phyloP scores from a whole-genome alignment of 2,888 invertebrate species.

The Anoncus sp. region DNA sequence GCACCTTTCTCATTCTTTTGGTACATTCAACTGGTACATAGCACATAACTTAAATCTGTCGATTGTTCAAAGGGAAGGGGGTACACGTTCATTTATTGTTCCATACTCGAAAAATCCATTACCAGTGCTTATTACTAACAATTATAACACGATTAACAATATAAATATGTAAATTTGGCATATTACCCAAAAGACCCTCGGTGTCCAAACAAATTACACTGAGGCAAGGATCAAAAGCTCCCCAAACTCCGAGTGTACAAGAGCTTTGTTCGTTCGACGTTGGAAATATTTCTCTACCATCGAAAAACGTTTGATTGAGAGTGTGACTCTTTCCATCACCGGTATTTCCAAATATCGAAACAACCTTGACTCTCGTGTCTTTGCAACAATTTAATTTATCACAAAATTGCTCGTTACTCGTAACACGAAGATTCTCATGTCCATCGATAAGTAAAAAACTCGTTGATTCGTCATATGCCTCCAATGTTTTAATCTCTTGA shows the following conservation, averaged over 20 bases:
- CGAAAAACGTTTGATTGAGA: slow-evolving; percentile 88
- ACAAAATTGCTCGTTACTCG: slow-evolving; percentile 85
- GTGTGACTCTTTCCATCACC: slow-evolving; percentile 94
- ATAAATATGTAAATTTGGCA: slow-evolving; percentile 75
- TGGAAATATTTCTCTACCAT: slow-evolving; percentile 86
- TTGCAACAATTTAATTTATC: slow-evolving; percentile 83
- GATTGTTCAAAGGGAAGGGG: too few species aligned
- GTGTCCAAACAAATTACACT: slow-evolving; percentile 91
- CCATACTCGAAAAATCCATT: too few species aligned
- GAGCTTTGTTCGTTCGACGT: slow-evolving; percentile 88
- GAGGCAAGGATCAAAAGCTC: slow-evolving; percentile 87
- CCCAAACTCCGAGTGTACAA: slow-evolving; percentile 92
- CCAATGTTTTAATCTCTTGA: slow-evolving; percentile 42
- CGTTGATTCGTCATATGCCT: slow-evolving; percentile 66
- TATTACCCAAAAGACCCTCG: slow-evolving; percentile 89
- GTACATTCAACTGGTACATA: too few species aligned
- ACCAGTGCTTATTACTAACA: too few species aligned
- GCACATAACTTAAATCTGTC: too few species aligned
- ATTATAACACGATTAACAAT: background rate
- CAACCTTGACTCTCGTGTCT: slow-evolving; percentile 88
- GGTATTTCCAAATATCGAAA: slow-evolving; percentile 93
- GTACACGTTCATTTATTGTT: too few species aligned
- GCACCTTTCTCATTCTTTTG: too few species aligned
- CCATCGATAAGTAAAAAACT: slow-evolving; percentile 87
- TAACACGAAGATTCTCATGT: slow-evolving; percentile 86